Percentiles rank a stretch among this genome's conserved stretches.
Conservation (phyloP, 2,113 vertebrate genomes). For the Anolis carolinensis region DNA sequence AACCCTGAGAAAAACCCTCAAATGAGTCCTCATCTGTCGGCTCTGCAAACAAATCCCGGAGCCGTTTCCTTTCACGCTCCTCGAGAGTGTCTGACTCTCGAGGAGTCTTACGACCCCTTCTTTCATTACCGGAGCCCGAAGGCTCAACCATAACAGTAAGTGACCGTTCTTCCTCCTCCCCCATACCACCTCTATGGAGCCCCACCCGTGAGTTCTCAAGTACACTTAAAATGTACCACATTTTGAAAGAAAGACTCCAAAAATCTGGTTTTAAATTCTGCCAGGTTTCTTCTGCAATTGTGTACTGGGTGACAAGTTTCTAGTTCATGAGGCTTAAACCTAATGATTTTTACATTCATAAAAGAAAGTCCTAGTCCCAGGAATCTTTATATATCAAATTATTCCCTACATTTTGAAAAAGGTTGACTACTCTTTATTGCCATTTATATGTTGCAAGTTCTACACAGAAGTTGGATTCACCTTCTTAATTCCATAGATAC, state of each 20-base stretch:
- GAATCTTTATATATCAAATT: background rate
- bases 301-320: background rate
- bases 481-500: constrained; percentile 17
- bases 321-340: background rate
- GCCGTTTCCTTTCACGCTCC: no score
- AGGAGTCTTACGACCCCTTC: no score
- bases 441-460: background rate
- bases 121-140: no score
- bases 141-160: no score
- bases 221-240: background rate
- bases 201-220: background rate
- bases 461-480: constrained; percentile 23
- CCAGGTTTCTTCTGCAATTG: background rate
- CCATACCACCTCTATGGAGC: no score
- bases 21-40: no score
- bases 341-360: background rate
- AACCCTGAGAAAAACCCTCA: no score
- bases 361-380: background rate
- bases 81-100: no score
- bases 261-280: background rate
- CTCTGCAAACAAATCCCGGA: no score
- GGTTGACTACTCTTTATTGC: background rate
- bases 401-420: background rate
- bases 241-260: background rate
- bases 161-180: no score